Evolutionary conservation across 2,888 invertebrate species (phyloP).

Genomic region (Lasius fuliginosus): DNA sequence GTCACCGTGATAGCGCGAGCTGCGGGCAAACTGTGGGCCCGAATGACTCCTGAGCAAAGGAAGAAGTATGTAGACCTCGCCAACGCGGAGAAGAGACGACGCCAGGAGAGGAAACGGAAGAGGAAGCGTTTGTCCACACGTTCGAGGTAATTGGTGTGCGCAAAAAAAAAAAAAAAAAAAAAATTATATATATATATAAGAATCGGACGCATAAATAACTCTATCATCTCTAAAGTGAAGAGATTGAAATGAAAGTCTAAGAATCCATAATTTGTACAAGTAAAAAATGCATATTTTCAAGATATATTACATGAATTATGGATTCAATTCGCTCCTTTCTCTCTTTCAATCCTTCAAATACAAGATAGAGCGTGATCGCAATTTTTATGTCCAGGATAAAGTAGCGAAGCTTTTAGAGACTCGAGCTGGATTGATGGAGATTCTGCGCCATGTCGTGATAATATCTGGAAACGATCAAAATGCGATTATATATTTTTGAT

Average conservation of each 20-base stretch:
- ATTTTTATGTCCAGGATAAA: slow-evolving; percentile 33
- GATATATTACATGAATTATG: neutral
- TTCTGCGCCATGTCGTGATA: neutral
- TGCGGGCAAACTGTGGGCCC: slow-evolving; percentile 82
- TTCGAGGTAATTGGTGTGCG: slow-evolving; percentile 37
- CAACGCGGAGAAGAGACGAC: slow-evolving; percentile 80
- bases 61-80: slow-evolving; percentile 83
- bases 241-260: neutral
- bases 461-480: slow-evolving; percentile 6
- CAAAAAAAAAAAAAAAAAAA: neutral
- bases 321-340: neutral
- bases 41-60: slow-evolving; percentile 79
- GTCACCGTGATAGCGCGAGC: slow-evolving; percentile 80
- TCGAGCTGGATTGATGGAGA: neutral
- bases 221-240: neutral
- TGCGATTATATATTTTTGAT: slow-evolving; percentile 78
- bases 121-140: slow-evolving; percentile 53
- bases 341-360: neutral
- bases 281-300: neutral
- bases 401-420: neutral
- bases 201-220: neutral
- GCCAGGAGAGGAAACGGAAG: slow-evolving; percentile 72
- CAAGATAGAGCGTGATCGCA: neutral
- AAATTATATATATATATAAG: too few species aligned
- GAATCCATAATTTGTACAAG: neutral